These are phyloP conservation scores for Temnothorax rugatulus DNA, from an alignment of 2,888 invertebrate species.

Conservation along the genomic window DNA sequence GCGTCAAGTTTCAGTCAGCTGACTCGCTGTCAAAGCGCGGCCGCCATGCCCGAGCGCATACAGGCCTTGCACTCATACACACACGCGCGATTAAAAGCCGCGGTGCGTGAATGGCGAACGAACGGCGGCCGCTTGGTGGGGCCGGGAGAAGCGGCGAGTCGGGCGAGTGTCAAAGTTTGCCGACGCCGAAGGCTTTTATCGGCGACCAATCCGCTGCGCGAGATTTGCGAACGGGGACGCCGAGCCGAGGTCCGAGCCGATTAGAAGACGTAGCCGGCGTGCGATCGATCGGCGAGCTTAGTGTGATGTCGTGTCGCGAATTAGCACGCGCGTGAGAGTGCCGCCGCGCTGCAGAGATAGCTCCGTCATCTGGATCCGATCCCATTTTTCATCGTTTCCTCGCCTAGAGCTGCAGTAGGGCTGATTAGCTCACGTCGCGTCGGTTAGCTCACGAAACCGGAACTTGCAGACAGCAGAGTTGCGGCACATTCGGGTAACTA, in stretches of 20 bases:
- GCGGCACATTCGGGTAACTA: constrained; percentile 28
- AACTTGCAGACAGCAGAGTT: background rate
- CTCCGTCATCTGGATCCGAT: background rate
- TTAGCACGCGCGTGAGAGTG: constrained; percentile 48
- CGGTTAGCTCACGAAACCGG: background rate
- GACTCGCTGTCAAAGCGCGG: constrained; percentile 1
- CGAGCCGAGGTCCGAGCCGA: background rate
- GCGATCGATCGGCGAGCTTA: constrained; percentile 56
- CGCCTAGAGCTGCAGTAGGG: no score
- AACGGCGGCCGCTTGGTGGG: constrained; percentile 14
- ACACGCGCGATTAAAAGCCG: background rate
- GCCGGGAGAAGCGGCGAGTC: constrained; percentile 21
- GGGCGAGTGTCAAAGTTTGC: constrained; percentile 56
- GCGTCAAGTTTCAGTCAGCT: constrained; percentile 17
- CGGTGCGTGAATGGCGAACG: constrained; percentile 2
- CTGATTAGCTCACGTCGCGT: no score
- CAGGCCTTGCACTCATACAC: background rate
- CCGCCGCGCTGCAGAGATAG: background rate
- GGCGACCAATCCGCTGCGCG: constrained; percentile 60
- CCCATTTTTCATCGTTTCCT: background rate
- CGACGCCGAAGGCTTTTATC: constrained; percentile 59
- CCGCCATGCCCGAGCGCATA: background rate
- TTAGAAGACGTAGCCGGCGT: constrained; percentile 45
- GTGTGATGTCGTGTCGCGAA: constrained; percentile 42
- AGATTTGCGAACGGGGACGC: constrained; percentile 47